A percentile compares a stretch with the other conserved stretches of the same genome.
These are phyloP conservation scores for Tetramorium bicarinatum DNA, from an alignment of 2,888 invertebrate genomes.

Conservation along the genomic window DNA sequence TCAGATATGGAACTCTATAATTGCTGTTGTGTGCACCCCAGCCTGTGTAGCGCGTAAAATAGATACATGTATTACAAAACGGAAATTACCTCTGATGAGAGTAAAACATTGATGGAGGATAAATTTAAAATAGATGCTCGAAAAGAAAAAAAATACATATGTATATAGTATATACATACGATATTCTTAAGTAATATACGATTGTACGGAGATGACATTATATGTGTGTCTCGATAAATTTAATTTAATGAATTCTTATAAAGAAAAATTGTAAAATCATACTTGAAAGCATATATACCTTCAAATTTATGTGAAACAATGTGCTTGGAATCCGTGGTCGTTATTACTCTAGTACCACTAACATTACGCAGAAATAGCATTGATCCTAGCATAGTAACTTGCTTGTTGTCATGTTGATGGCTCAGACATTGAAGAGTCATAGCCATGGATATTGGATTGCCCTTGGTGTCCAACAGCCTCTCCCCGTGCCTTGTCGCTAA, in stretches of 20 bases:
- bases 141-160: neutral
- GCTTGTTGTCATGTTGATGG: conserved; percentile 85
- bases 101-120: neutral
- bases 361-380: conserved; percentile 92
- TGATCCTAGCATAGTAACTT: conserved; percentile 90
- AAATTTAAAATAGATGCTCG: neutral
- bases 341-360: conserved; percentile 91
- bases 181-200: neutral
- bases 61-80: conserved; percentile 12
- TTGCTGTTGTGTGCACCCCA: conserved; percentile 91
- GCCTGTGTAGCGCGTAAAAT: conserved; percentile 85
- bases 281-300: conserved; percentile 84
- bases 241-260: neutral
- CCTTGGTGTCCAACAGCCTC: conserved; percentile 88
- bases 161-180: neutral
- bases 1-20: conserved; percentile 90
- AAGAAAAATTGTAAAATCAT: conserved; percentile 1
- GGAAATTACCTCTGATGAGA: conserved; percentile 18
- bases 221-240: neutral
- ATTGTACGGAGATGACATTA: neutral
- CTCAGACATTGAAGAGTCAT: conserved; percentile 83
- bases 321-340: conserved; percentile 87
- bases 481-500: conserved; percentile 89
- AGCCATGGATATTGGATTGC: conserved; percentile 92
- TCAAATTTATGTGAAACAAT: conserved; percentile 88